These are phyloP conservation scores for Epiperipatus broadwayi DNA, from an alignment of 2,888 invertebrate species.

Conservation along the genomic window DNA sequence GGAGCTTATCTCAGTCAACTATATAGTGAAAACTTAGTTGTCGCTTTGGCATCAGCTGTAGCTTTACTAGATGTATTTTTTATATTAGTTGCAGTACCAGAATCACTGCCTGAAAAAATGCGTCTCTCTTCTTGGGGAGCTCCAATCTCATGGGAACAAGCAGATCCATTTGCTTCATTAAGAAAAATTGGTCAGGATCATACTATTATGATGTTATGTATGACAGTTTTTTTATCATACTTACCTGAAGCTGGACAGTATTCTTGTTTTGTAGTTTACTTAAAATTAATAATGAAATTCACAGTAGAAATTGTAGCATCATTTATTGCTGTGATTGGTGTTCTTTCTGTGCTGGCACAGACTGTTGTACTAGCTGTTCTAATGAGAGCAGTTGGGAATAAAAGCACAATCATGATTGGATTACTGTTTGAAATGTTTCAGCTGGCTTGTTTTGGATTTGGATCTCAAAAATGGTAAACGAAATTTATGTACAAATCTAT, in stretches of 20 bases:
- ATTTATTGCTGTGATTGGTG: slow-evolving; percentile 90
- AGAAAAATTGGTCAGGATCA: slow-evolving; percentile 81
- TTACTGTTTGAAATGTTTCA: slow-evolving; percentile 89
- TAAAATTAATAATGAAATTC: slow-evolving; percentile 90
- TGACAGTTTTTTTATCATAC: slow-evolving; percentile 92
- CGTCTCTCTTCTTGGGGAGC: slow-evolving; percentile 56
- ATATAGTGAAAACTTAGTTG: slow-evolving; percentile 64
- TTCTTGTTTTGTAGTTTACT: slow-evolving; percentile 97
- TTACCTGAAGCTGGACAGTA: slow-evolving; percentile 92
- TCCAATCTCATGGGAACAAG: slow-evolving; percentile 85
- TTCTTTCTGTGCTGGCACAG: slow-evolving; percentile 86
- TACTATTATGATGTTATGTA: slow-evolving; percentile 85
- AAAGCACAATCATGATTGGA: slow-evolving; percentile 92
- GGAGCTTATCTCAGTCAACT: slow-evolving; percentile 54
- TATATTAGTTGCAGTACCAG: slow-evolving; percentile 91
- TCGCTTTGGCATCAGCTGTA: slow-evolving; percentile 79
- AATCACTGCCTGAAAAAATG: slow-evolving; percentile 87
- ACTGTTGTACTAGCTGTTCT: slow-evolving; percentile 43
- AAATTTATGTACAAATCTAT: too few relatives aligned
- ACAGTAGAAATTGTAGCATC: slow-evolving; percentile 83
- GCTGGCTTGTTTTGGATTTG: slow-evolving; percentile 90
- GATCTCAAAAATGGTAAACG: slow-evolving; percentile 68
- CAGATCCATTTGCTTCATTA: slow-evolving; percentile 88
- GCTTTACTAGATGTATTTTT: slow-evolving; percentile 93
- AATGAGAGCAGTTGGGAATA: slow-evolving; percentile 71